Evolutionary conservation across 2,888 invertebrate species (phyloP).

Genomic region (Perithous albicinctus): DNA sequence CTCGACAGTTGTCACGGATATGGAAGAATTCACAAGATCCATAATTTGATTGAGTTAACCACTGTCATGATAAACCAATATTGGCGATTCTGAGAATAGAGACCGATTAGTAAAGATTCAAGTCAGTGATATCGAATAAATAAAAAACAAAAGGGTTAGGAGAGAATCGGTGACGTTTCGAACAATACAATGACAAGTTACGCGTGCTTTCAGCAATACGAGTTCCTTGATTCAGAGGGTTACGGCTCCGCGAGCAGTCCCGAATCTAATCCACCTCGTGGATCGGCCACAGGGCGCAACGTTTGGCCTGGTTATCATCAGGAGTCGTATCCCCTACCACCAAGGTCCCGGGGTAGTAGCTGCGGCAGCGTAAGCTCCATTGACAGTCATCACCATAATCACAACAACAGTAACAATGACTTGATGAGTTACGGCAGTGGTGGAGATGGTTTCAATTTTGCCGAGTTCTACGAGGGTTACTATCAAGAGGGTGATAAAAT

Average conservation of each 20-base stretch:
- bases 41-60: not conserved
- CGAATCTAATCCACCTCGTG: slow-evolving; percentile 78
- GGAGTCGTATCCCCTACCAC: slow-evolving; percentile 80
- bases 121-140: not conserved
- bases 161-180: not conserved
- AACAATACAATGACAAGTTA: slow-evolving; percentile 70
- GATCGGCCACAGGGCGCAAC: slow-evolving; percentile 67
- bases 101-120: not conserved
- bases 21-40: not conserved
- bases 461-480: slow-evolving; percentile 80
- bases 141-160: not conserved
- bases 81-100: not conserved
- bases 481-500: slow-evolving; percentile 74
- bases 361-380: slow-evolving; percentile 80
- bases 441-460: slow-evolving; percentile 73
- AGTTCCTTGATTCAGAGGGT: slow-evolving; percentile 81
- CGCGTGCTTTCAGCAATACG: slow-evolving; percentile 77
- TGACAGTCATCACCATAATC: slow-evolving; percentile 78
- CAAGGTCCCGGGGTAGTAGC: slow-evolving; percentile 80
- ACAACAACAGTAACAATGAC: slow-evolving; percentile 24
- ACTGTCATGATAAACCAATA: not conserved
- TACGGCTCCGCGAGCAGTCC: slow-evolving; percentile 82
- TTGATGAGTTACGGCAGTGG: slow-evolving; percentile 62
- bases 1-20: not conserved
- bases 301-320: slow-evolving; percentile 66